Conservation (phyloP, 2,797 vertebrate species). For the Melanitta fusca region DNA sequence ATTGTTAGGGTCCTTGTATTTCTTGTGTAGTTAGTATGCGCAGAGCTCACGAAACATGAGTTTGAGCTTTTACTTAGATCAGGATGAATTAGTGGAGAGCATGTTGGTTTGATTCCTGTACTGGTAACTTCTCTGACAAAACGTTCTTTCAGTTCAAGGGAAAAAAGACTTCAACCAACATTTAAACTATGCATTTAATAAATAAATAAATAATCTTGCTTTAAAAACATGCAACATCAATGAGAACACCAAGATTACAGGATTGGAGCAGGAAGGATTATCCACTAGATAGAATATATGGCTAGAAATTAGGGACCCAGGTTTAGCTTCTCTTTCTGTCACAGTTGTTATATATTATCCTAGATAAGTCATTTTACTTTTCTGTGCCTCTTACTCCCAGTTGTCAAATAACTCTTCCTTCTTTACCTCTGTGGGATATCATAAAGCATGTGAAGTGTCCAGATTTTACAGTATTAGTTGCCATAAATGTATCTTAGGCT, state of each 20-base stretch:
- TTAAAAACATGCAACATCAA: background rate
- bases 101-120: background rate
- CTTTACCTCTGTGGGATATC: conserved; percentile 23
- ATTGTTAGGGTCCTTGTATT: background rate
- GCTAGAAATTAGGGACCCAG: background rate
- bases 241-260: background rate
- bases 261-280: background rate
- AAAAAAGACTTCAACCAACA: background rate
- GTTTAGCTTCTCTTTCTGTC: background rate
- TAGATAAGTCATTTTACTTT: conserved; percentile 40
- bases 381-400: conserved; percentile 14
- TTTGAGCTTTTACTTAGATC: background rate
- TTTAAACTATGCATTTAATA: background rate
- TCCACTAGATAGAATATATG: background rate
- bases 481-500: conserved; percentile 24
- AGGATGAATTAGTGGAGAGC: background rate
- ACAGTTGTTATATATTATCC: conserved; percentile 7
- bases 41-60: background rate
- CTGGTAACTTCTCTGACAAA: background rate
- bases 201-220: background rate
- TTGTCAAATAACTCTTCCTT: conserved; percentile 53
- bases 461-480: conserved; percentile 44
- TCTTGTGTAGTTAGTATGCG: background rate
- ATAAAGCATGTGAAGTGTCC: conserved; percentile 47
- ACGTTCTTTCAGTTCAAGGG: background rate